phyloP scores from a whole-genome alignment of 2,113 vertebrate species.

The Malurus elegans region DNA sequence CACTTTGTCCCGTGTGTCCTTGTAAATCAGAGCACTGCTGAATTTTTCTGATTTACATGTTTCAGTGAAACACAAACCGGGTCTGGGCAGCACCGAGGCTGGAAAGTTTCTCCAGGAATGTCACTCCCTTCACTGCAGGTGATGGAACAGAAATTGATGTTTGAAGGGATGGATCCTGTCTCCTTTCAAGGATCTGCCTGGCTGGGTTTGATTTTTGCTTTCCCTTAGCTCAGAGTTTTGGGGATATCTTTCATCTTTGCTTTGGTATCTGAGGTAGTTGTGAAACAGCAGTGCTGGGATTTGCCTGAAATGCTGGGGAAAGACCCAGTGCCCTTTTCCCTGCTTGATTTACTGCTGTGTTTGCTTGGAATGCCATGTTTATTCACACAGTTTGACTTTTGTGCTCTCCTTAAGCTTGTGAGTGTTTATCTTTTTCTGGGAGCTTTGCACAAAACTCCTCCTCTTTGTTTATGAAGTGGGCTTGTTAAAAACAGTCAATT shows the following conservation, averaged over 20 bases:
- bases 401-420: neutral
- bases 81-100: neutral
- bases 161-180: neutral
- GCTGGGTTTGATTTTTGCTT: neutral
- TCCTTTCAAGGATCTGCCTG: neutral
- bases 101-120: neutral
- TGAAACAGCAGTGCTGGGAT: neutral
- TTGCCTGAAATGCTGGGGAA: neutral
- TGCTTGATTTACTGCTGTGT: neutral
- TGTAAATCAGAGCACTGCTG: neutral
- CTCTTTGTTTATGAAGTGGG: neutral
- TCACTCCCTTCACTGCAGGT: neutral
- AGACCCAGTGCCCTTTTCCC: neutral
- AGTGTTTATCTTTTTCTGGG: neutral
- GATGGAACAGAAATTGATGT: slow-evolving; percentile 3
- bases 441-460: neutral
- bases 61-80: neutral
- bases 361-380: slow-evolving; percentile 18
- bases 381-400: neutral
- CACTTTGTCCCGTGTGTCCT: neutral
- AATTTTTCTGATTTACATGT: neutral
- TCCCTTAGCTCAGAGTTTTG: neutral
- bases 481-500: neutral
- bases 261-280: neutral
- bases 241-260: neutral